A percentile compares a stretch with the other conserved stretches of the same genome.
phyloP scores from a whole-genome alignment of 2,888 invertebrate genomes.

The Sepiola atlantica region DNA sequence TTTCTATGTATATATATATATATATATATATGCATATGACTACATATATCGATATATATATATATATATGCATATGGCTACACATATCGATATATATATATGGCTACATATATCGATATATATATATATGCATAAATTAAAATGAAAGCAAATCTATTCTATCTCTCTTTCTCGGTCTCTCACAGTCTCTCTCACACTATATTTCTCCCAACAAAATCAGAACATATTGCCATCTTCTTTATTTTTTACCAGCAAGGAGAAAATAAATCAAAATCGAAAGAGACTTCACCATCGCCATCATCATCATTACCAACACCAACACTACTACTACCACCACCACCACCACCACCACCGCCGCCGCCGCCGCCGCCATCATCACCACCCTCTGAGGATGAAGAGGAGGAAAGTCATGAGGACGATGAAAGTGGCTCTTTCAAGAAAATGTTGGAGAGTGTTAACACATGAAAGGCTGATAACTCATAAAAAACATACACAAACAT shows the following conservation, averaged over 20 bases:
- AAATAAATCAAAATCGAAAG: slow-evolving; percentile 45
- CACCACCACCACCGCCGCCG: not conserved
- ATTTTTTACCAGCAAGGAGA: slow-evolving; percentile 47
- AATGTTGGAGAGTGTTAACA: slow-evolving; percentile 32
- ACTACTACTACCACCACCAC: slow-evolving; percentile 37
- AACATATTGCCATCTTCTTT: slow-evolving; percentile 47
- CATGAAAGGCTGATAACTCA: not conserved
- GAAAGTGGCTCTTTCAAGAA: slow-evolving; percentile 41
- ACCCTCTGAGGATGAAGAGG: slow-evolving; percentile 42
- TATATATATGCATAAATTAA: not conserved
- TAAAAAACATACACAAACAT: not conserved
- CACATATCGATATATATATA: not conserved
- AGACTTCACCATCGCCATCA: slow-evolving; percentile 1
- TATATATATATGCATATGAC: not conserved
- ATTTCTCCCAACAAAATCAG: slow-evolving; percentile 35
- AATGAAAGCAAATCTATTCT: slow-evolving; percentile 16
- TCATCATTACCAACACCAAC: slow-evolving; percentile 42
- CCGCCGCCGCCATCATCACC: slow-evolving; percentile 35
- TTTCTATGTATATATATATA: not conserved
- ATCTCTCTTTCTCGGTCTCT: not conserved
- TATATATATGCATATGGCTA: no score
- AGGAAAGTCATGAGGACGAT: slow-evolving; percentile 37
- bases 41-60: not conserved
- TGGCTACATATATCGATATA: not conserved
- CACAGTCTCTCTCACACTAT: not conserved